These are phyloP conservation scores for Aramus guarauna DNA, from an alignment of 2,113 vertebrate species.

Conservation along the genomic window DNA sequence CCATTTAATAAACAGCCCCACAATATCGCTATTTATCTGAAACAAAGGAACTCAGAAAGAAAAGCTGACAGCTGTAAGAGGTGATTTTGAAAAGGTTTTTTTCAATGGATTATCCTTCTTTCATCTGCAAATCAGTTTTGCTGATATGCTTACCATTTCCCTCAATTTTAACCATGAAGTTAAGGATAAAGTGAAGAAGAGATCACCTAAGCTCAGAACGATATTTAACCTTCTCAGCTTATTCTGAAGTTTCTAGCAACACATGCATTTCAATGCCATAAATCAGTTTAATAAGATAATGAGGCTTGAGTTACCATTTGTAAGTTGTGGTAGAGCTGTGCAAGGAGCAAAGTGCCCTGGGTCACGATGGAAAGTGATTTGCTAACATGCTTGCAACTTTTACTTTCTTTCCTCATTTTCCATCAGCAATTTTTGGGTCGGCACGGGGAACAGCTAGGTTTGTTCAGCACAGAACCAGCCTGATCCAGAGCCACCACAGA, in stretches of 20 bases:
- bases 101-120: not conserved
- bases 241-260: not conserved
- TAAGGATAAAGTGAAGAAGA: not conserved
- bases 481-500: not conserved
- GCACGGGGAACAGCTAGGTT: not conserved
- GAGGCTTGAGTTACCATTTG: not conserved
- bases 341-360: not conserved
- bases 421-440: not conserved
- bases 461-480: not conserved
- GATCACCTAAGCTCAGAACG: not conserved
- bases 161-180: not conserved
- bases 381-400: not conserved
- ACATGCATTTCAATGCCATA: not conserved
- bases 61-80: not conserved
- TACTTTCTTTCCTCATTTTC: fast-evolving
- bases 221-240: not conserved
- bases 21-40: not conserved
- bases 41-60: conserved; percentile 20
- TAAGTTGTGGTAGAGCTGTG: not conserved
- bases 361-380: not conserved
- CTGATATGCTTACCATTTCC: not conserved
- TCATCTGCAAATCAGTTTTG: conserved; percentile 10
- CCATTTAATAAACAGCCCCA: not conserved
- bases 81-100: not conserved
- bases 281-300: not conserved